Conservation (phyloP, 2,888 invertebrate species). For the Pandemis heparana region DNA sequence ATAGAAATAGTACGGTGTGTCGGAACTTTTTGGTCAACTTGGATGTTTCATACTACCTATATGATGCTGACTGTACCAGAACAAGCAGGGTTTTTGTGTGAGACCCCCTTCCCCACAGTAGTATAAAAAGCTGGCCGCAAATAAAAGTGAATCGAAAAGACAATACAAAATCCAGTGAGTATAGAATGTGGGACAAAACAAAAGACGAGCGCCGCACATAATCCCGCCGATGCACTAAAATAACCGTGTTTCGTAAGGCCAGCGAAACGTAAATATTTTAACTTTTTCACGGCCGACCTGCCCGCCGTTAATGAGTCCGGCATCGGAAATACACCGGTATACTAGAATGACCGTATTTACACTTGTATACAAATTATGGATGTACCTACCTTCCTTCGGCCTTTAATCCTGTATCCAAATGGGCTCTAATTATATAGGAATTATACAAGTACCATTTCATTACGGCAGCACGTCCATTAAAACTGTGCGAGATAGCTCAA, state of each 20-base stretch:
- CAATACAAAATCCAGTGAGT: neutral
- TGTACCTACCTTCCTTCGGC: neutral
- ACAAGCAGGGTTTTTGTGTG: no score
- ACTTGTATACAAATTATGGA: slow-evolving; percentile 45
- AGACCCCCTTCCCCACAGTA: no score
- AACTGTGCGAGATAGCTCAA: neutral
- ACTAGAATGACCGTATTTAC: slow-evolving; percentile 43
- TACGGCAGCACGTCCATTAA: neutral
- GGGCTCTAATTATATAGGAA: neutral
- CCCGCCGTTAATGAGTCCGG: slow-evolving; percentile 45
- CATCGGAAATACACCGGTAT: slow-evolving; percentile 43
- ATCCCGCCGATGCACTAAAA: slow-evolving; percentile 45
- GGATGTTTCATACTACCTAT: no score
- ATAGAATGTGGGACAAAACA: slow-evolving; percentile 17
- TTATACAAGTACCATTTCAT: neutral
- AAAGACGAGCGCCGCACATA: slow-evolving; percentile 21
- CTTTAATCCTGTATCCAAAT: slow-evolving; percentile 23
- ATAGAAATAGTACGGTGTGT: no score
- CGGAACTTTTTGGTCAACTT: no score
- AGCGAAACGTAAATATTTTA: slow-evolving; percentile 66
- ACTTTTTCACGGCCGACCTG: slow-evolving; percentile 59
- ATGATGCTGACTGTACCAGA: no score
- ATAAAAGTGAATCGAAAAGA: neutral
- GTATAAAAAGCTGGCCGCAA: neutral
- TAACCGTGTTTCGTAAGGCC: slow-evolving; percentile 54